Base-by-base conservation (phyloP, 2,797 vertebrate species). In the Malacoctenus gilli region DNA sequence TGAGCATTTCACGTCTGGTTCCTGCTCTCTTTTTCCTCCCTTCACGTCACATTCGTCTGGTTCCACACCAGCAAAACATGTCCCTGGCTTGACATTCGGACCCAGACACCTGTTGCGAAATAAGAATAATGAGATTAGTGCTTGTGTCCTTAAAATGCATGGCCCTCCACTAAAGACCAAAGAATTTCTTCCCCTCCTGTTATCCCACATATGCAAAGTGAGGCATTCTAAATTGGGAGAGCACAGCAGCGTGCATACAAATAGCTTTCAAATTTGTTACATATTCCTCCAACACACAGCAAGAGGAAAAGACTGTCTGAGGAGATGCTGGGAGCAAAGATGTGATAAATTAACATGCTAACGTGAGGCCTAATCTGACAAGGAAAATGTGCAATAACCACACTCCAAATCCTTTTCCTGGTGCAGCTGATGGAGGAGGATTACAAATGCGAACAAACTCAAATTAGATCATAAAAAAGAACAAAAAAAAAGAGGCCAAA, bases 71-170 rank as follows among this genome's bases (percentile, higher is more conserved):
- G 72, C 49, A 67, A 66, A 22, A 62, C 52, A 35, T 75, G 59
- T 77, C 62, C 76, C 11, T 7, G 56, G 65, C 50, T 72, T 72
- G 82, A 79, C 75, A 79, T 82, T 59, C 74, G 75, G 79, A 80
- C 72, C 77, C 82, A 53, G 72, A 83, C 77, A 82, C 87, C 89
- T 92, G 77, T 73, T 69, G 60, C 58, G 77, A 84, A 67, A 84
- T 35, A 75, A 69, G 14, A 83, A 80, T 39, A 68, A 72, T 55
- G 34, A 19, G 10, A 28, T 53, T 62, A 68, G 78, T 60, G 54
- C 8, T 19, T 34, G 11, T 22, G 30, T 41, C n/a, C 28, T 31
- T 7, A 43, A 67, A 72, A 64, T 49, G 19, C n/a, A 59, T 22
- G n/a, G 43, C 20, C 57, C 54, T 60, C 14, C 7, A 42, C 25